Evolutionary conservation across 2,888 invertebrate species (phyloP).

Genomic region (Scaptomyza tumidula): DNA sequence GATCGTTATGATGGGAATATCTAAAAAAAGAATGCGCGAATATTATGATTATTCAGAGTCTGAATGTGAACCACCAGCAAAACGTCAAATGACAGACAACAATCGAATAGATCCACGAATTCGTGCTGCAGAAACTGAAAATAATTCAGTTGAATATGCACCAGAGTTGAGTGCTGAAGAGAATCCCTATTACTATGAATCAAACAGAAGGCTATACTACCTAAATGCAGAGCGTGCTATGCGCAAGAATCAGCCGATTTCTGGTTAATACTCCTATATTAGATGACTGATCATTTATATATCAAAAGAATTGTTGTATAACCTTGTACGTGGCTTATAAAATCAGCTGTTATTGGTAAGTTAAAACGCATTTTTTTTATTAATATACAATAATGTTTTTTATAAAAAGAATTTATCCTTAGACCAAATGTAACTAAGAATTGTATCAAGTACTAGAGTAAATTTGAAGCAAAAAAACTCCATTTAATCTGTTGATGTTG

Average conservation of each 20-base stretch:
- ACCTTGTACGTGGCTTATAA: no score
- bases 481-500: no score
- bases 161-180: slow-evolving; percentile 26
- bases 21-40: background rate
- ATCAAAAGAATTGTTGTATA: no score
- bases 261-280: no score
- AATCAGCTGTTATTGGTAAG: no score
- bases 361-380: no score
- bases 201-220: slow-evolving; percentile 21
- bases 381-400: background rate
- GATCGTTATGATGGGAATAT: background rate
- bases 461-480: no score
- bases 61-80: background rate
- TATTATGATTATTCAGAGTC: background rate
- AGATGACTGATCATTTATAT: no score
- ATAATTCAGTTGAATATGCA: background rate
- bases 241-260: background rate
- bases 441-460: no score
- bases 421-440: background rate
- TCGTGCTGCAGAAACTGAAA: background rate
- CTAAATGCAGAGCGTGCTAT: slow-evolving; percentile 26
- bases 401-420: background rate
- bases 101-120: background rate
- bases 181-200: slow-evolving; percentile 45
- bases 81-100: background rate